Percentiles rank a stretch among this genome's conserved stretches.
These are phyloP conservation scores for Dallia pectoralis DNA, from an alignment of 2,797 vertebrate species.

Conservation along the genomic window DNA sequence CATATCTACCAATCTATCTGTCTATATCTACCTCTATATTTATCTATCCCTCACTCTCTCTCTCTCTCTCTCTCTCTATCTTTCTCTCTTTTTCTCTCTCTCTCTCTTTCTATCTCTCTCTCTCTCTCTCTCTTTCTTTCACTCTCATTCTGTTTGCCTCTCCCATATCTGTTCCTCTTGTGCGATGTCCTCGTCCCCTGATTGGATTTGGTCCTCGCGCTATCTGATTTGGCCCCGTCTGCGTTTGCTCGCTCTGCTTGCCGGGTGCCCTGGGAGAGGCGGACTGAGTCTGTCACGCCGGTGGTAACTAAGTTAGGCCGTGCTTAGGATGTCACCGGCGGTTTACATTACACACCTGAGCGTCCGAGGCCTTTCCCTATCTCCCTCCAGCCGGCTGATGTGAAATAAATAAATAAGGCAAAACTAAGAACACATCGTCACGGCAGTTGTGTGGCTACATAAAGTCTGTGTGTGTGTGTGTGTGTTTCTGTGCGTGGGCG, in stretches of 20 bases:
- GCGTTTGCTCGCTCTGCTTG: slow-evolving; percentile 22
- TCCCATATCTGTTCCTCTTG: slow-evolving; percentile 3
- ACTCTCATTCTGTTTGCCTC: neutral
- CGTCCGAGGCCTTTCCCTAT: slow-evolving; percentile 31
- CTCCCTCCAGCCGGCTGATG: neutral
- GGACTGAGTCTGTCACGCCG: slow-evolving; percentile 45
- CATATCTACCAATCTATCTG: too few species aligned
- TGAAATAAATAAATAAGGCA: neutral
- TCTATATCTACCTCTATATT: slow-evolving; percentile 37
- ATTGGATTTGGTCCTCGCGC: slow-evolving; percentile 66
- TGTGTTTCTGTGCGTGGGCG: slow-evolving; percentile 19
- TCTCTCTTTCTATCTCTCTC: neutral
- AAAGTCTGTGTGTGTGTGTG: neutral
- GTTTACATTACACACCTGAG: slow-evolving; percentile 56
- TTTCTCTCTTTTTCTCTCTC: neutral
- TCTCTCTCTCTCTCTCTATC: neutral
- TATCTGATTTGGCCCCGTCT: slow-evolving; percentile 67
- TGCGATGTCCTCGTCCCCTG: slow-evolving; percentile 49
- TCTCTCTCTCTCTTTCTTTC: slow-evolving; percentile 25
- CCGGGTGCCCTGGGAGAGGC: slow-evolving; percentile 55
- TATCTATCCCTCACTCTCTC: slow-evolving; percentile 9
- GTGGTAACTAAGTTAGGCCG: slow-evolving; percentile 60
- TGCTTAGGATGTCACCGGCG: slow-evolving; percentile 63
- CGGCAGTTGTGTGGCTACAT: neutral
- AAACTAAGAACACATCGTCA: neutral